Base-by-base conservation (phyloP, 2,113 vertebrate genomes). In the Dromaius novaehollandiae region DNA sequence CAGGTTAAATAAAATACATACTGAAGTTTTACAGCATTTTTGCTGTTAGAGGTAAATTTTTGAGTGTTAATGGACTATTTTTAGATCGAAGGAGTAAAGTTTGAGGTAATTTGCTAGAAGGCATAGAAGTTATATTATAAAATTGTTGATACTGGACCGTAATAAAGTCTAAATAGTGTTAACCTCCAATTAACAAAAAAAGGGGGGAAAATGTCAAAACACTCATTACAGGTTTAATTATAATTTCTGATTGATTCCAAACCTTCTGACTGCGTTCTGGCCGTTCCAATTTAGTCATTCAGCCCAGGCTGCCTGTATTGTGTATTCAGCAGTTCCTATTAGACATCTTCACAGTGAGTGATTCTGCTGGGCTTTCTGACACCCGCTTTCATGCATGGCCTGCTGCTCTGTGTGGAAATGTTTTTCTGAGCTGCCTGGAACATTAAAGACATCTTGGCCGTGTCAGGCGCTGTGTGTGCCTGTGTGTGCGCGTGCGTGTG, bases 311-410 rank as follows among this genome's bases (percentile, higher is more conserved):
- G 95, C 91, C 94, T 24, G 55, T 88, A 96, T 97, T 97, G 98
- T 98, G 97, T 92, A 93, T 98, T 97, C 98, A 95, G 96, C 97
- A 82, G 82, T 94, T 98, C 96, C 97, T 97, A 96, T 97, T 98
- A 97, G 98, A 97, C 90, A 82, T 96, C 97, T 98, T 98, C 98
- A 97, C 97, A 97, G 97, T 90, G 89, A 96, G 89, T 87, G 94
- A 83, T 96, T 97, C 98, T 82, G 63, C 95, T 16, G 87, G 97
- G 86, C 90, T 96, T 95, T 93, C 97, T 97, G 98, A 98, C 98
- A 97, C 98, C 96, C 77, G 79, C 98, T 98, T 96, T 98, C 98
- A 98, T 98, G 97, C 98, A 95, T 96, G 98, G 98, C 97, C 98
- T 98, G 92, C 95, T 93, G 94, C 94, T 97, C 96, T 81, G 46